phyloP scores from a whole-genome alignment of 2,113 vertebrate genomes.

The Scortum barcoo region DNA sequence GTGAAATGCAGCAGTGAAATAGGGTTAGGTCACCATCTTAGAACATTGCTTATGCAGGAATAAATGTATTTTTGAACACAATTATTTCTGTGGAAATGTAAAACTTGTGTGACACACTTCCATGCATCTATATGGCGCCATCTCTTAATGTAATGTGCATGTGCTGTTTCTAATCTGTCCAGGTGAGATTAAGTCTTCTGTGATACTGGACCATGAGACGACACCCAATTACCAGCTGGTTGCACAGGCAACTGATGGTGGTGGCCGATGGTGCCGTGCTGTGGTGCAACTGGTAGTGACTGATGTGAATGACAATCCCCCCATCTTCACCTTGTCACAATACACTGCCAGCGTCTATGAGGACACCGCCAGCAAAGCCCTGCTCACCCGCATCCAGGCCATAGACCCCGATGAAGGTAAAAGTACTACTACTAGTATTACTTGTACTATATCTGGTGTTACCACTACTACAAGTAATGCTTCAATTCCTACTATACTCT shows the following conservation, averaged over 20 bases:
- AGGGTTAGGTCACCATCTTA: background rate
- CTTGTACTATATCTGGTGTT: background rate
- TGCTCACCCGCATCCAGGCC: constrained; percentile 94
- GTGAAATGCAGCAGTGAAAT: background rate
- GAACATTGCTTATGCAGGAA: background rate
- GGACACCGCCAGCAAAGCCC: constrained; percentile 92
- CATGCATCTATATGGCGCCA: background rate
- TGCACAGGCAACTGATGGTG: constrained; percentile 92
- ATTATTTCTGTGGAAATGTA: background rate
- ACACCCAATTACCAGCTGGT: constrained; percentile 88
- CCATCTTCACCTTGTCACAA: constrained; percentile 88
- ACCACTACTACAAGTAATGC: background rate
- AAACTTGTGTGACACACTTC: background rate
- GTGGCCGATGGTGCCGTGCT: constrained; percentile 91
- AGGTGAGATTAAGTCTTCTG: constrained; percentile 93
- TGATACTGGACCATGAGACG: constrained; percentile 90
- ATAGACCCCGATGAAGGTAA: constrained; percentile 94
- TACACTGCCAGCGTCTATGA: constrained; percentile 93
- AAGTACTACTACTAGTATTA: background rate
- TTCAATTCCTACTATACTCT: background rate
- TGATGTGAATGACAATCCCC: constrained; percentile 97
- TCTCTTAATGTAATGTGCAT: background rate
- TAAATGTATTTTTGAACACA: background rate
- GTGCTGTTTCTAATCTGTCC: constrained; percentile 26
- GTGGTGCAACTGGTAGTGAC: constrained; percentile 87